phyloP scores from a whole-genome alignment of 2,888 invertebrate species.

The Uloborus plumipes region DNA sequence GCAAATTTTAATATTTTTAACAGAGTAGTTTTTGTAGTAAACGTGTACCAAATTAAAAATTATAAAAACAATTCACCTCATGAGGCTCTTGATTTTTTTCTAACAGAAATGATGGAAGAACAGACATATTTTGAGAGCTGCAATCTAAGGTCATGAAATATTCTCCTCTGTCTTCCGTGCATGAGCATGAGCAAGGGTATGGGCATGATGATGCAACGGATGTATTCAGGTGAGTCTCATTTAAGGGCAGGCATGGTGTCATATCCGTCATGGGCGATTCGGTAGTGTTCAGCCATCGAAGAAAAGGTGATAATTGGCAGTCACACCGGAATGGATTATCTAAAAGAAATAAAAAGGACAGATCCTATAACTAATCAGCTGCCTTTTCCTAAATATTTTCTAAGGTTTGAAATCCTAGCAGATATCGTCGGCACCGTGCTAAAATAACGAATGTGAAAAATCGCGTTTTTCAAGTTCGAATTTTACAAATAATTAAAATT shows the following conservation, averaged over 20 bases:
- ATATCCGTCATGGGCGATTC: slow-evolving; percentile 20
- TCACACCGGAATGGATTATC: slow-evolving; percentile 42
- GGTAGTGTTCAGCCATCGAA: slow-evolving; percentile 19
- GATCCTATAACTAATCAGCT: no score
- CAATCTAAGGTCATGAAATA: slow-evolving; percentile 38
- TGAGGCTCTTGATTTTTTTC: neutral
- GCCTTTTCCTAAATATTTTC: no score
- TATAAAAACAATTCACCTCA: neutral
- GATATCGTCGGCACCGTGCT: no score
- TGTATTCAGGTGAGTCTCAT: neutral
- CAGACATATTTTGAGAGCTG: slow-evolving; percentile 11
- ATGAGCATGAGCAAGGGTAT: slow-evolving; percentile 1
- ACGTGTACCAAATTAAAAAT: no score
- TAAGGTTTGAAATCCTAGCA: no score
- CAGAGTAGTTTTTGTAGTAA: no score
- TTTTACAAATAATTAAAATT: no score
- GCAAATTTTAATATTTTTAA: no score
- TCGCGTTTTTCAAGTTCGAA: no score
- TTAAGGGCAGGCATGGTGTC: slow-evolving; percentile 8
- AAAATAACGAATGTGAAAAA: no score
- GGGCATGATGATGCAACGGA: neutral
- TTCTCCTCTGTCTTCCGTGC: neutral
- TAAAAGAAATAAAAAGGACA: neutral
- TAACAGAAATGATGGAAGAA: slow-evolving; percentile 3
- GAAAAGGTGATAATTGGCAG: slow-evolving; percentile 30